Evolutionary conservation across 2,113 vertebrate genomes (phyloP).

Genomic region (Cottus gobio): DNA sequence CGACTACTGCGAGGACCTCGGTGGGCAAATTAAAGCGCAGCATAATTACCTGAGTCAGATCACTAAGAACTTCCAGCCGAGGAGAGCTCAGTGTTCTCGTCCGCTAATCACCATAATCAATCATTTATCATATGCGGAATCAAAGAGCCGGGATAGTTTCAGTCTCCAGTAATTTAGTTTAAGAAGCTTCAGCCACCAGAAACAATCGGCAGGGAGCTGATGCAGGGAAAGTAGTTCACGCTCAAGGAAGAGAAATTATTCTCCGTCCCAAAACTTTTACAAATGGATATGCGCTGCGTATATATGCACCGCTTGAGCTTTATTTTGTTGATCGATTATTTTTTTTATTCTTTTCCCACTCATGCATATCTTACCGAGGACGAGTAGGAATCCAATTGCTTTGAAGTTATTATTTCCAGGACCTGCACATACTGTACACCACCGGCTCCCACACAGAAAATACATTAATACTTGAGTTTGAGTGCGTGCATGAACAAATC

Average conservation of each 20-base stretch:
- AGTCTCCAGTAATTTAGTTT: constrained; percentile 57
- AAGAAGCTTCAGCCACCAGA: constrained; percentile 49
- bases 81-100: constrained; percentile 53
- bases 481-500: constrained; percentile 24
- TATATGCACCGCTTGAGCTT: constrained; percentile 49
- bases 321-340: constrained; percentile 64
- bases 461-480: background rate
- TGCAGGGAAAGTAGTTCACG: constrained; percentile 20
- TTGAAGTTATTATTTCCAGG: constrained; percentile 11
- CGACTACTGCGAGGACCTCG: constrained; percentile 55
- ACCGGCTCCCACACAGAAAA: background rate
- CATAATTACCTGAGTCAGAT: constrained; percentile 71
- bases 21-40: constrained; percentile 64
- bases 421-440: background rate
- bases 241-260: constrained; percentile 31
- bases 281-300: constrained; percentile 27
- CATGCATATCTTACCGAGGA: constrained; percentile 57
- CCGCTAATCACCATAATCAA: constrained; percentile 67
- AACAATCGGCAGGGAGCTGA: constrained; percentile 54
- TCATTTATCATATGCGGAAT: constrained; percentile 72
- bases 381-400: constrained; percentile 55
- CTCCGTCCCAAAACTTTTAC: constrained; percentile 37
- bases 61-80: constrained; percentile 55
- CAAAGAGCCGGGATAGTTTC: constrained; percentile 51
- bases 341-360: constrained; percentile 50